phyloP scores from a whole-genome alignment of 2,888 invertebrate species.

The Acrobasis suavella region DNA sequence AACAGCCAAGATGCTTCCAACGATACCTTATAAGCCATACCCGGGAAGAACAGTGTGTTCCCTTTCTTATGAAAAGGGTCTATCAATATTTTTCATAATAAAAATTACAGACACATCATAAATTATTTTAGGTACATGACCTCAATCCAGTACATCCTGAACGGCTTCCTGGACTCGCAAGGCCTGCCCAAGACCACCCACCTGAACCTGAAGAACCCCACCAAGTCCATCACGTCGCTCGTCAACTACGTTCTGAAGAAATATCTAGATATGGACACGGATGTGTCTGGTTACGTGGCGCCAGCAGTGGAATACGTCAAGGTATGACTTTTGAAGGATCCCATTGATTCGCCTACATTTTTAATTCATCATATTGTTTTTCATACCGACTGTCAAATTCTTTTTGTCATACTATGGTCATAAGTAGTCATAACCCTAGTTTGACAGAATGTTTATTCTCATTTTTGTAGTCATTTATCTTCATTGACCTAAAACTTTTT shows the following conservation, averaged over 20 bases:
- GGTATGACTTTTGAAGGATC: slow-evolving; percentile 53
- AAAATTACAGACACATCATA: too few relatives aligned
- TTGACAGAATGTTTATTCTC: too few relatives aligned
- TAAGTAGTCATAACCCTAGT: too few relatives aligned
- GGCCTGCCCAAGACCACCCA: slow-evolving; percentile 87
- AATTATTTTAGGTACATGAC: slow-evolving; percentile 84
- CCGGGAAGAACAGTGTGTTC: too few relatives aligned
- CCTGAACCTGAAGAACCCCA: slow-evolving; percentile 86
- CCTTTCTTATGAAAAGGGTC: too few relatives aligned
- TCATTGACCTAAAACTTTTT: too few relatives aligned
- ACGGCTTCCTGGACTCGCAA: slow-evolving; percentile 88
- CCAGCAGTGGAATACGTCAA: slow-evolving; percentile 88
- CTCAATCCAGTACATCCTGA: slow-evolving; percentile 87
- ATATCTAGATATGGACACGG: slow-evolving; percentile 87
- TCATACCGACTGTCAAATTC: not conserved
- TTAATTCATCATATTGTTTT: not conserved
- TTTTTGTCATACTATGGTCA: too few relatives aligned
- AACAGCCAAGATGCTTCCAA: too few relatives aligned
- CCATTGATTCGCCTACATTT: not conserved
- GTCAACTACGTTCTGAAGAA: slow-evolving; percentile 86
- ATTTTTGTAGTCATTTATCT: too few relatives aligned
- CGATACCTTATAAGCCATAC: not conserved
- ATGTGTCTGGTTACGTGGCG: slow-evolving; percentile 88
- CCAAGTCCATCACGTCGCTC: slow-evolving; percentile 87
- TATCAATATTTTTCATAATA: not conserved